These are phyloP conservation scores for Synchiropus splendidus DNA, from an alignment of 2,113 vertebrate species.

Conservation along the genomic window DNA sequence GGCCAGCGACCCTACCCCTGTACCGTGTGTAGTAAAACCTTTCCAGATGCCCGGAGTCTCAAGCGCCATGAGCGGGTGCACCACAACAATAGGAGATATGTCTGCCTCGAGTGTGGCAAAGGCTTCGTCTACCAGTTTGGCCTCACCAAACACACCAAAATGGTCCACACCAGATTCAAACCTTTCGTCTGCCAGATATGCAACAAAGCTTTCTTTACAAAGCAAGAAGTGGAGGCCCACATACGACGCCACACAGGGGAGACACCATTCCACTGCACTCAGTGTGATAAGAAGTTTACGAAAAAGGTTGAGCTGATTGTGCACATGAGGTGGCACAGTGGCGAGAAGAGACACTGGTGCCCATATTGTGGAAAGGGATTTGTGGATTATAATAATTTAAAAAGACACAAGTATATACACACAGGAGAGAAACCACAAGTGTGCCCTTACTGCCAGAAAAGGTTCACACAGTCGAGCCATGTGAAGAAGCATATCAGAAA, in stretches of 20 bases:
- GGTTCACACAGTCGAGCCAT: constrained; percentile 59
- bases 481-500: constrained; percentile 60
- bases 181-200: constrained; percentile 63
- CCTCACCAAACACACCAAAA: constrained; percentile 56
- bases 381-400: constrained; percentile 71
- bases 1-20: constrained; percentile 51
- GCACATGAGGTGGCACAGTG: constrained; percentile 69
- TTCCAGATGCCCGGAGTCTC: constrained; percentile 50
- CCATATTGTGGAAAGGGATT: constrained; percentile 74
- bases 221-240: constrained; percentile 62
- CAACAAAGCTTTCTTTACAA: constrained; percentile 55
- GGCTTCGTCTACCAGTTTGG: constrained; percentile 62
- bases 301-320: constrained; percentile 67
- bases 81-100: constrained; percentile 53
- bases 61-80: constrained; percentile 59
- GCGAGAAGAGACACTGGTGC: constrained; percentile 66
- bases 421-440: constrained; percentile 64
- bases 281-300: constrained; percentile 72
- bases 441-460: constrained; percentile 54
- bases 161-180: constrained; percentile 54
- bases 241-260: constrained; percentile 74
- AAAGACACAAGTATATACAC: constrained; percentile 72
- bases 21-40: constrained; percentile 52
- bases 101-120: constrained; percentile 60
- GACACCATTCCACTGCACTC: constrained; percentile 70